Percentiles rank a stretch among this genome's conserved stretches.
Evolutionary conservation across 1,140 invertebrate species (phyloP).

Genomic region (Piezodorus guildinii): DNA sequence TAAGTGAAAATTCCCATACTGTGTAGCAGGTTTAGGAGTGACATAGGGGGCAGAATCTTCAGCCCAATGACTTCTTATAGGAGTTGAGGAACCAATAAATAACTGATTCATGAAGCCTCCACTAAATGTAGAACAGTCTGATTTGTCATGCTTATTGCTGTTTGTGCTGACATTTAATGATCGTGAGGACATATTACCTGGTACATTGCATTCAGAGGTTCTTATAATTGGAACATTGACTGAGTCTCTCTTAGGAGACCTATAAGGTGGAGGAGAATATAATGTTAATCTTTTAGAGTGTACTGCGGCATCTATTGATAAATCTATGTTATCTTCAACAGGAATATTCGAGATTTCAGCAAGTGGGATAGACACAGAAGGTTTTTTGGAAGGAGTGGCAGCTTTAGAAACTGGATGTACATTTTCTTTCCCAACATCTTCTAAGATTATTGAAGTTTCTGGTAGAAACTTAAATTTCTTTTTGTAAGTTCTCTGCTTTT

Average conservation of each 20-base stretch:
- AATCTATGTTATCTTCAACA: background rate
- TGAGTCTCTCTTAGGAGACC: slow-evolving; percentile 1
- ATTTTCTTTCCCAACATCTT: background rate
- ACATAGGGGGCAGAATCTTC: background rate
- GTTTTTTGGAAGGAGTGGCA: background rate
- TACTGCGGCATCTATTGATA: background rate
- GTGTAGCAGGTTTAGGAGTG: background rate
- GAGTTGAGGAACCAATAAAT: background rate
- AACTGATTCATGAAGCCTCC: background rate
- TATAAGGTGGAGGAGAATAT: background rate
- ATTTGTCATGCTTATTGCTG: background rate
- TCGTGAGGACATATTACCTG: background rate
- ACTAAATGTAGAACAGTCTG: background rate
- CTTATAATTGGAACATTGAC: background rate
- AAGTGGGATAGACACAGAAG: no score
- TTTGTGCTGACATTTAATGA: background rate
- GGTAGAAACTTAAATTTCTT: background rate
- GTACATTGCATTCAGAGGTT: background rate
- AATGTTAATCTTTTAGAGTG: background rate
- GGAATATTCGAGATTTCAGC: background rate
- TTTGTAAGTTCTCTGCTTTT: slow-evolving; percentile 1
- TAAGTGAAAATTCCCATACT: background rate
- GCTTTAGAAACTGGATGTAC: background rate
- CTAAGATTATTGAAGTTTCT: background rate
- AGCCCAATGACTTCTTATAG: background rate